phyloP scores from a whole-genome alignment of 2,797 vertebrate genomes.

The Aselliscus stoliczkanus region DNA sequence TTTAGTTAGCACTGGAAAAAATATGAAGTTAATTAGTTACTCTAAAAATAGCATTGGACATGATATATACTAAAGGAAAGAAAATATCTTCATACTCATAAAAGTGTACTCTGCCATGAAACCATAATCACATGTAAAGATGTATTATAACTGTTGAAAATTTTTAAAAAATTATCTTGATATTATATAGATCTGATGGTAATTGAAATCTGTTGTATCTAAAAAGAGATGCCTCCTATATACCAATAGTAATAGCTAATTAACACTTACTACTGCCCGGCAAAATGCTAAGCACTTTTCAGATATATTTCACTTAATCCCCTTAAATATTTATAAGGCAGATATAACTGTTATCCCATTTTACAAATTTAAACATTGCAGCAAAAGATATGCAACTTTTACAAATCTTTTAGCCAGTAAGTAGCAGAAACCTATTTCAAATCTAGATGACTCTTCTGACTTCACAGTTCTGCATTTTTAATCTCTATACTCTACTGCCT shows the following conservation, averaged over 20 bases:
- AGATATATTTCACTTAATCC: neutral
- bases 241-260: neutral
- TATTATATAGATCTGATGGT: neutral
- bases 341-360: neutral
- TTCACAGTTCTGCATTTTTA: neutral
- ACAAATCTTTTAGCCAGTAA: neutral
- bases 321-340: neutral
- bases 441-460: neutral
- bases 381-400: neutral
- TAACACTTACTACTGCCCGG: neutral
- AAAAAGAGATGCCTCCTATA: neutral
- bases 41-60: neutral
- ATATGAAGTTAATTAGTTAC: neutral
- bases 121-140: neutral
- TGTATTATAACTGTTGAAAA: neutral
- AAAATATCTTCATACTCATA: neutral
- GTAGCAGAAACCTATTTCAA: neutral
- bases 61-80: neutral
- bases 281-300: neutral
- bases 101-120: neutral
- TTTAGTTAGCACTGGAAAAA: neutral
- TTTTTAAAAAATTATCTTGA: neutral
- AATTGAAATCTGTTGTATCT: neutral
- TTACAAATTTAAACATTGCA: neutral
- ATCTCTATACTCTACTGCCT: neutral